Base-by-base conservation (phyloP, 2,888 invertebrate species). In the Drosophila suboccidentalis region DNA sequence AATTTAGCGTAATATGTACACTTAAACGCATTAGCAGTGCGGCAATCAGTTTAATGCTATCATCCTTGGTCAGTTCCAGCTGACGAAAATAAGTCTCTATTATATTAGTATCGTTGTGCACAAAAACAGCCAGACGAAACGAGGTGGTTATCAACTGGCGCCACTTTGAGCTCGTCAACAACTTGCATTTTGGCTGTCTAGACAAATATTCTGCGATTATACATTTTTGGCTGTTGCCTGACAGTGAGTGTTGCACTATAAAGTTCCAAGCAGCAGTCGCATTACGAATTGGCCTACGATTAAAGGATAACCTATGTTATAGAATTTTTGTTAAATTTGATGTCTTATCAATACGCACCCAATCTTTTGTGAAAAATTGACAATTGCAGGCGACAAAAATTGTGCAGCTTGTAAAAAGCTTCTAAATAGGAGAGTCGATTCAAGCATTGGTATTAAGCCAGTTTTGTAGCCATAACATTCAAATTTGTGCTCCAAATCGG, bases 111-210 rank as follows among this genome's bases (percentile, higher is more conserved):
- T 74, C 67, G 17, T 64, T 78, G 22, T 69, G 47, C 9, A 80
- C 49, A 15, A 74, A 80, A 19, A 78, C 74, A 11, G 81, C 63
- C 26, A 81, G 58, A 3, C 81, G 84, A 47, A 83, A 63, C 34
- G 78, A 50, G 6, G 34, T 74, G 1, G 26, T 49, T n/a, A 71
- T 47, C 15, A 83, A 3, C 11, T 63, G 49, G 10, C 26, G 44
- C 50, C 71, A 74, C 51, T 74, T 61, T 29, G 34, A 29, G n/a
- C n/a, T 10, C 3, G 55, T 34, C 5, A 80, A 34, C 3, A 19
- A 39, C 5, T 49, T 32, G 15, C 51, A 64, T n/a, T 74, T 46
- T 0, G 74, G 78, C 10, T 57, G 32, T 3, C 9, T 64, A n/a
- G 55, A 53, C 29, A 80, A 57, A 15, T 69, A 60, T 34, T 74